Evolutionary conservation across 2,113 vertebrate genomes (phyloP), one percentile per base, ranked within the genome.

Genomic region (Rissa tridactyla): DNA sequence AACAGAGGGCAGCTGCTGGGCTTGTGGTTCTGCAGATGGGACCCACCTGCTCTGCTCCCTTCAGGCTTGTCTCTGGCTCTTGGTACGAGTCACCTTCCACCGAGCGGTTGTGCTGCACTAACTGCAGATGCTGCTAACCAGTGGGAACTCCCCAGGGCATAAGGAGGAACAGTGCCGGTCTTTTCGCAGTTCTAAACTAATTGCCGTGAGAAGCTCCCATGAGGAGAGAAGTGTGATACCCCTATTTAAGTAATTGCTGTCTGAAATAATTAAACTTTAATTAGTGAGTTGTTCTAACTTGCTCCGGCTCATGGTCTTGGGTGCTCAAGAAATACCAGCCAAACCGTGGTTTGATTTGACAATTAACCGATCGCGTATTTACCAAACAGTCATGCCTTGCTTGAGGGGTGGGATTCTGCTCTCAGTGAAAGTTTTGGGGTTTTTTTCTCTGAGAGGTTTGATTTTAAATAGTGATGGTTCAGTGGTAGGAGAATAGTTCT

Each of bases 41-140:
- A 46, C 54, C 19, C 34, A 14, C 40, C 23, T 64, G 52, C 47
- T 65, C 30, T 30, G 27, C 15, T 83, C 16, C 34, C 27, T 71
- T 19, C 36, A 27, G 19, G 57, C 32, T 46, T 0, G 0, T n/a
- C 49, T 40, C 46, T 81, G 34, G 11, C 44, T 58, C 30, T 34
- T 34, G 75, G 58, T 46, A n/a, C 19, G 30, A 55, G n/a, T 36
- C 34, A 13, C 15, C 21, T 38, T 26, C 60, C 36, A 32, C 5
- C 0, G 2, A 40, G 34, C 2, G 0, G 11, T 32, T 78, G 46
- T 2, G 2, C 62, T 71, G 36, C 34, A 18, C 17, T 13, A 4
- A 5, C 38, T n/a, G 77, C 32, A n/a, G 47, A 34, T 2, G 10
- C 54, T 69, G 34, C 25, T 14, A 42, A 42, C 38, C 30, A 23